Conservation (phyloP, 2,888 invertebrate genomes). For the Sarcophaga carnaria region DNA sequence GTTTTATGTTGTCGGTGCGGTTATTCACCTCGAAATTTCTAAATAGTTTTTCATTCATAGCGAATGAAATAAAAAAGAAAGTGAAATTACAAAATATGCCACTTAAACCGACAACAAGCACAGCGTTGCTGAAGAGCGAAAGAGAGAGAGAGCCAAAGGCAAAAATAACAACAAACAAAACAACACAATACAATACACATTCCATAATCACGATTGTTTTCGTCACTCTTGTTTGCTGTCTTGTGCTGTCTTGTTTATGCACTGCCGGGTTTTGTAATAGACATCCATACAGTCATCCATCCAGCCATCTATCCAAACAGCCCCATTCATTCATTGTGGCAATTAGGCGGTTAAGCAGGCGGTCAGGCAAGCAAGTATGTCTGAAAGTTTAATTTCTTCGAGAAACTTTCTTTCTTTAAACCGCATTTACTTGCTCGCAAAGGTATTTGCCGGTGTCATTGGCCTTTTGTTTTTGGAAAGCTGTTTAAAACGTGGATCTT, state of each 20-base stretch:
- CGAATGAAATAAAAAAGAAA: conserved; percentile 47
- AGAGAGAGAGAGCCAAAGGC: neutral
- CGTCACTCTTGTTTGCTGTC: conserved; percentile 33
- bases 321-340: too few relatives aligned
- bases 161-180: neutral
- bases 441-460: conserved; percentile 45
- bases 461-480: conserved; percentile 54
- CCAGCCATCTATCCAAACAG: too few relatives aligned
- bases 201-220: conserved; percentile 55
- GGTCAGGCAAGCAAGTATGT: neutral
- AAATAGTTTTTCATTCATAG: neutral
- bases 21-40: conserved; percentile 35
- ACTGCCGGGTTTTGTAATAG: conserved; percentile 45
- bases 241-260: neutral
- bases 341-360: neutral
- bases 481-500: conserved; percentile 19
- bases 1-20: neutral
- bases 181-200: neutral
- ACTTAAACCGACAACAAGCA: neutral
- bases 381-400: conserved; percentile 38
- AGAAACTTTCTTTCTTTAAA: conserved; percentile 54
- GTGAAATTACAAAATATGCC: conserved; percentile 53
- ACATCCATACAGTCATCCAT: neutral
- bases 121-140: neutral
- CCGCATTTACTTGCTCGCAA: conserved; percentile 13